Conservation (phyloP, 2,797 vertebrate genomes). For the Falco concolor region DNA sequence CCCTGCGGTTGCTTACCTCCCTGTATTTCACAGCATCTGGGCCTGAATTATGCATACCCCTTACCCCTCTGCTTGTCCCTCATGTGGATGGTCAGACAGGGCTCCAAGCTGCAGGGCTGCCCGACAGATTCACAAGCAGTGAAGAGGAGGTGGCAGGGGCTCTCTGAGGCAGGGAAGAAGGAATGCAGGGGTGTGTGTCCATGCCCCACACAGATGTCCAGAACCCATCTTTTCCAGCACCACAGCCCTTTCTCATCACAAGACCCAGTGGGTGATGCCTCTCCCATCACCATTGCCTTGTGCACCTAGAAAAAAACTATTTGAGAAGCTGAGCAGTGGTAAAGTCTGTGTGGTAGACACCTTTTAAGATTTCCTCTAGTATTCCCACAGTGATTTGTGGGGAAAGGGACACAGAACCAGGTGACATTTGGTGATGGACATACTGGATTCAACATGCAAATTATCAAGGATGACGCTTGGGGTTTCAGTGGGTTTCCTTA, state of each 20-base stretch:
- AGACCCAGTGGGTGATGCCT: neutral
- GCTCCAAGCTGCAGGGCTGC: neutral
- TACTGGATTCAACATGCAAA: neutral
- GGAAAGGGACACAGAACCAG: neutral
- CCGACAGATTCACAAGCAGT: neutral
- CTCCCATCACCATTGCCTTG: neutral
- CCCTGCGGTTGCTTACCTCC: neutral
- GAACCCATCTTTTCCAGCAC: neutral
- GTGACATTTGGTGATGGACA: neutral
- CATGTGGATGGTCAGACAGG: rapidly evolving
- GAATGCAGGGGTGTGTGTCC: neutral
- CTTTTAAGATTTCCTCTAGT: neutral
- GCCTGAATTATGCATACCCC: neutral
- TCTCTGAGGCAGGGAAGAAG: neutral
- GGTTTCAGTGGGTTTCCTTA: neutral
- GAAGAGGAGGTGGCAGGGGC: neutral
- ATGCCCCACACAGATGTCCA: neutral
- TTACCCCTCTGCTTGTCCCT: neutral
- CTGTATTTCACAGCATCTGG: neutral
- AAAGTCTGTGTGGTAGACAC: neutral
- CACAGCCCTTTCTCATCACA: neutral
- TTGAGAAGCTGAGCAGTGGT: neutral
- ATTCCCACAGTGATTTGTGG: neutral
- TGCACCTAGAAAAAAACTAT: neutral
- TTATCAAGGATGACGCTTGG: neutral